Evolutionary conservation across 2,113 vertebrate genomes (phyloP), one percentile per base, ranked within the genome.

Genomic region (Struthio camelus): DNA sequence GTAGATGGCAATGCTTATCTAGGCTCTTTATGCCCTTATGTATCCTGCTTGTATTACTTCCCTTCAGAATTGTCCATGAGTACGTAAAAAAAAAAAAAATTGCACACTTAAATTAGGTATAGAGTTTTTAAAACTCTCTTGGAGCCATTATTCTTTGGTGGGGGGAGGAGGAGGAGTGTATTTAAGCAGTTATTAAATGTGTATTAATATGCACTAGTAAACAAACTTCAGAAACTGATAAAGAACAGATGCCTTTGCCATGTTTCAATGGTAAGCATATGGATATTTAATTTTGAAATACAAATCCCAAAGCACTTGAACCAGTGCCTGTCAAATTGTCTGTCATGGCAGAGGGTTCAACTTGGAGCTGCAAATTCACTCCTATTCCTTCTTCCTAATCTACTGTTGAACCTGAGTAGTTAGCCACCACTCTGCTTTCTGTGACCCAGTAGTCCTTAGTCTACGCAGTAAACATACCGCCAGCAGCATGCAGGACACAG

Each of bases 191-290:
- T 93, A 76, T 69, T 89, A 69, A 76, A 69, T 34, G 6, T 65
- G 23, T 88, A 51, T 89, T 80, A 79, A 59, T 72, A 67, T 30
- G n/a, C 18, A 62, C 22, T 79, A 34, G 61, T 90, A 96, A 94
- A 75, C 61, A 95, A 89, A 76, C 73, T 86, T 87, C 70, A 92
- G 64, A 85, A 80, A 54, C 51, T 89, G 69, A 87, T 91, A 36
- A 67, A 61, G 65, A 96, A 38, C 85, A 94, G 88, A 82, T 90
- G 85, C 58, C 48, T 95, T 90, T 95, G 77, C 69, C 65, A 80
- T 1, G 0, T 96, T 90, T 93, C 73, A 44, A 0, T 87, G 73
- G 80, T 56, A 79, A 85, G 84, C 91, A 89, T 87, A 69, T 91
- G 94, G 83, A 73, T 69, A 27, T 91, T 89, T 62, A 50, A 6